phyloP scores from a whole-genome alignment of 2,113 vertebrate species.

The Dromaius novaehollandiae region DNA sequence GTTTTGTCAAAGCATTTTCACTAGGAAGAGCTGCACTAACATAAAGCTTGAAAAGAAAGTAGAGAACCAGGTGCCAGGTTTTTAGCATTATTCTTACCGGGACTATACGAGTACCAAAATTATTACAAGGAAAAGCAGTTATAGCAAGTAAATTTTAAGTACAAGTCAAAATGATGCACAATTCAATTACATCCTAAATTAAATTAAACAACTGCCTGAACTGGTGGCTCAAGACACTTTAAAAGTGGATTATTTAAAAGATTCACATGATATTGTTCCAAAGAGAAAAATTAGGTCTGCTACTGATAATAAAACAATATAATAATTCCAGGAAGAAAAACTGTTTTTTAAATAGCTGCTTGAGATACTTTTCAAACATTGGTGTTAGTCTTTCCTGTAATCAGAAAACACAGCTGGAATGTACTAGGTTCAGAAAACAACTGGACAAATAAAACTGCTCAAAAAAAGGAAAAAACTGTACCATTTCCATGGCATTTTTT shows the following conservation, averaged over 20 bases:
- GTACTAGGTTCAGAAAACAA: not conserved
- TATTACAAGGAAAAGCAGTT: not conserved
- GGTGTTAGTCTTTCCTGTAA: not conserved
- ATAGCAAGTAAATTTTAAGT: not conserved
- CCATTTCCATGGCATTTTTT: not conserved
- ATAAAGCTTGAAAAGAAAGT: not conserved
- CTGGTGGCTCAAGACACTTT: not conserved
- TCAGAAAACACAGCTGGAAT: not conserved
- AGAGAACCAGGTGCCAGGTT: not conserved
- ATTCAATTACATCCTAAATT: not conserved
- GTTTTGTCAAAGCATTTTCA: not conserved
- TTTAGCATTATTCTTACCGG: not conserved
- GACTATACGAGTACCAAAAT: not conserved
- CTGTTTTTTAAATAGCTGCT: not conserved
- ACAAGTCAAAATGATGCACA: not conserved
- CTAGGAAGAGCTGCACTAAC: not conserved
- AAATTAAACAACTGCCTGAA: not conserved
- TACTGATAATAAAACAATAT: not conserved
- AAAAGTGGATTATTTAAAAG: not conserved
- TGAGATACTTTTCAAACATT: not conserved
- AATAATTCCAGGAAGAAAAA: not conserved
- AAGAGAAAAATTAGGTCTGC: not conserved
- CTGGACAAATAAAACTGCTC: not conserved
- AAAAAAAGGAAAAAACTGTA: not conserved
- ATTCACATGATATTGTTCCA: fast-evolving